These are phyloP conservation scores for Poeciliopsis occidentalis DNA, from an alignment of 2,113 vertebrate species.

Conservation along the genomic window DNA sequence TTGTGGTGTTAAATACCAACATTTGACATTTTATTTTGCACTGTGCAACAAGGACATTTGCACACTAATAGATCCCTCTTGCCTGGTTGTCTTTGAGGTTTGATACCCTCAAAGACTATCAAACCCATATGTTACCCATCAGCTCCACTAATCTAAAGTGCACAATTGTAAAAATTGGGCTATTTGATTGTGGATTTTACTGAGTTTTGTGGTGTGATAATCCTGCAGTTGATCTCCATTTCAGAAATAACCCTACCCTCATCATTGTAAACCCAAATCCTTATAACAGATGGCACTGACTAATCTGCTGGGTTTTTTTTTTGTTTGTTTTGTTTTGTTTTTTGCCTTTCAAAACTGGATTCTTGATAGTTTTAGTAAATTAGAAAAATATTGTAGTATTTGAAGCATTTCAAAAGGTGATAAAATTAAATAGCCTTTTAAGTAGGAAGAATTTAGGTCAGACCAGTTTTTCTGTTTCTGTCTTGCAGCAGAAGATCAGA, in stretches of 20 bases:
- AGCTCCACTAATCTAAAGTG: conserved; percentile 65
- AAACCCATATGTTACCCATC: conserved; percentile 52
- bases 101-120: conserved; percentile 42
- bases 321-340: no score
- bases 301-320: not conserved
- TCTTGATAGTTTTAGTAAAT: not conserved
- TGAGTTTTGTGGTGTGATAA: conserved; percentile 31
- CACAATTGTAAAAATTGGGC: conserved; percentile 70
- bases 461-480: conserved; percentile 11
- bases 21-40: not conserved
- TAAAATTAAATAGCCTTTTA: conserved; percentile 11
- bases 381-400: conserved; percentile 3
- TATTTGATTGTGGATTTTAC: conserved; percentile 18
- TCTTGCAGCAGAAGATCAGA: conserved; percentile 13
- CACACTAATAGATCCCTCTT: conserved; percentile 14
- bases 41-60: not conserved
- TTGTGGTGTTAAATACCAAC: not conserved
- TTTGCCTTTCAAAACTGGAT: not conserved
- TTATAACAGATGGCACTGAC: not conserved
- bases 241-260: conserved; percentile 58
- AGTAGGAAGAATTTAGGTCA: conserved; percentile 4
- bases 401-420: conserved; percentile 7
- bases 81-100: not conserved
- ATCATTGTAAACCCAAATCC: conserved; percentile 25
- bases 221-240: conserved; percentile 67